Evolutionary conservation across 2,113 vertebrate species (phyloP).

Genomic region (Pelodiscus sinensis): DNA sequence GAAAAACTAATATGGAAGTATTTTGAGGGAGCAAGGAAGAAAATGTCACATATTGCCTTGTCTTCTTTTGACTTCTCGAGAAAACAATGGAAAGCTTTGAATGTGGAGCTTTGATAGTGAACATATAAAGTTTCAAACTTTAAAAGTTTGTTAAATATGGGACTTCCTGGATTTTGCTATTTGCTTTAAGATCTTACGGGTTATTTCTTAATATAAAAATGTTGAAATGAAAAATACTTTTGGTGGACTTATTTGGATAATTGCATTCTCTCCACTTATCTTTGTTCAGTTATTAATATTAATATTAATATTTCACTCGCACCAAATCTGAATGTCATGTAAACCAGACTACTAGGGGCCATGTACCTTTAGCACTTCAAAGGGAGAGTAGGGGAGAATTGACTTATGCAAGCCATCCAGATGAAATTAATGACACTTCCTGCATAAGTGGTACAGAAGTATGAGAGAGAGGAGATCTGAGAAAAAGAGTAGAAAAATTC

Average conservation of each 20-base stretch:
- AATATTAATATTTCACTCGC: background rate
- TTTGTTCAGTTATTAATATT: background rate
- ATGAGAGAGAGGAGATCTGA: background rate
- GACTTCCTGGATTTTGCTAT: background rate
- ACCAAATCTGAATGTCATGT: fast-evolving
- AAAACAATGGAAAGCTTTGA: background rate
- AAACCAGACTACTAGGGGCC: background rate
- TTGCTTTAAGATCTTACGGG: background rate
- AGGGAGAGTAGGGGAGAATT: background rate
- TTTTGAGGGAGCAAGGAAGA: background rate
- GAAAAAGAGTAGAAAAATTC: background rate
- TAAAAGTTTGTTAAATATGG: background rate
- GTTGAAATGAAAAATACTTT: background rate
- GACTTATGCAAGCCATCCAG: background rate
- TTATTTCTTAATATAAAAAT: background rate
- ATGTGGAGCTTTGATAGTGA: background rate
- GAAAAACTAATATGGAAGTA: background rate
- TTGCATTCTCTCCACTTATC: background rate
- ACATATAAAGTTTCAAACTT: background rate
- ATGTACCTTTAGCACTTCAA: fast-evolving
- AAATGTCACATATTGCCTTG: background rate
- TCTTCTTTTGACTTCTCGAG: slow-evolving; percentile 13
- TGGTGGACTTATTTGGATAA: background rate
- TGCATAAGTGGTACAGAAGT: background rate
- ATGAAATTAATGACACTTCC: background rate